A percentile compares a stretch with the other conserved stretches of the same genome.
Conservation (phyloP, 2,888 invertebrate genomes). For the Spilarctia lutea region DNA sequence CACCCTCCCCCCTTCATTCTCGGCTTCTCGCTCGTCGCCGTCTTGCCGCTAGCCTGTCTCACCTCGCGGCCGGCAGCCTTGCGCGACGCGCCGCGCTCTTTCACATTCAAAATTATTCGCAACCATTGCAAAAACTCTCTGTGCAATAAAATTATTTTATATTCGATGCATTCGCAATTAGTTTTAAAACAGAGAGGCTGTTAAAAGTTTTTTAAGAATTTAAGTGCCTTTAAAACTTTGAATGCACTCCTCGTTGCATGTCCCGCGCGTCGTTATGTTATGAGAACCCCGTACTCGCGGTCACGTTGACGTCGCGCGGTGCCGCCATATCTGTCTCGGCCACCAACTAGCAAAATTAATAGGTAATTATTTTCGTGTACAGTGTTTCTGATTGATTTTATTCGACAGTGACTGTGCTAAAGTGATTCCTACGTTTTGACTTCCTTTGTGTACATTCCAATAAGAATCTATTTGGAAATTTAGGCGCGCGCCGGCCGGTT, state of each 20-base stretch:
- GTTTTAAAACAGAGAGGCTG: conserved; percentile 76
- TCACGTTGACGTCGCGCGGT: conserved; percentile 89
- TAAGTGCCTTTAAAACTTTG: conserved; percentile 83
- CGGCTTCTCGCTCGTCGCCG: conserved; percentile 85
- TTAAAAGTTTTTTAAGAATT: conserved; percentile 71
- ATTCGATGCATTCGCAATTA: conserved; percentile 77
- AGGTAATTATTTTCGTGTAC: conserved; percentile 86
- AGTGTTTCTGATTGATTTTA: conserved; percentile 75
- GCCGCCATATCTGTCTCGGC: conserved; percentile 90
- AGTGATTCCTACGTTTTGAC: conserved; percentile 72
- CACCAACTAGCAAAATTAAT: conserved; percentile 87
- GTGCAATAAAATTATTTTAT: conserved; percentile 83
- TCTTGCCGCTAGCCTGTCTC: conserved; percentile 87
- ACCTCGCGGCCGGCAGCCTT: conserved; percentile 87
- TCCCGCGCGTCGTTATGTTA: conserved; percentile 90
- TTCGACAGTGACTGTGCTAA: conserved; percentile 75
- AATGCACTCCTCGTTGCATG: conserved; percentile 88
- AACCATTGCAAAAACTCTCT: conserved; percentile 86
- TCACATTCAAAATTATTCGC: conserved; percentile 87
- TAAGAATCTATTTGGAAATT: conserved; percentile 83
- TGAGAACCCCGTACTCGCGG: conserved; percentile 91
- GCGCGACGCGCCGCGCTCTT: conserved; percentile 87
- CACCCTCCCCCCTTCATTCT: conserved; percentile 86
- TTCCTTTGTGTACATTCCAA: conserved; percentile 73
- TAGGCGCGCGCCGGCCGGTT: conserved; percentile 86